A percentile compares a stretch with the other conserved stretches of the same genome.
phyloP scores from a whole-genome alignment of 2,888 invertebrate species.

The Sphaerophoria taeniata region DNA sequence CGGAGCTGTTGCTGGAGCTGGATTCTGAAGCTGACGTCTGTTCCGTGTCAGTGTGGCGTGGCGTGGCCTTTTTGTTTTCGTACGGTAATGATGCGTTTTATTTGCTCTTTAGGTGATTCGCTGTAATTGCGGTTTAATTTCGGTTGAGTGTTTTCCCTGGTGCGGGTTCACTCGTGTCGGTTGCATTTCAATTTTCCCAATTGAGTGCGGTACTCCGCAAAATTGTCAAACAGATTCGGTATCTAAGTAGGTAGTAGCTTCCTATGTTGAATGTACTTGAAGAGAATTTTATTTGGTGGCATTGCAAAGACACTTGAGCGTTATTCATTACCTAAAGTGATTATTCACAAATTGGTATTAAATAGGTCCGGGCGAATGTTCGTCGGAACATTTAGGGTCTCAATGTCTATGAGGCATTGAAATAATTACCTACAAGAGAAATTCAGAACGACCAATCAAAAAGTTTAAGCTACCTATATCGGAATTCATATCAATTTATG shows the following conservation, averaged over 20 bases:
- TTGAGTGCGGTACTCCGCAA: conserved; percentile 68
- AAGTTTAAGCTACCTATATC: too few relatives aligned
- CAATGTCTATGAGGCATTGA: too few relatives aligned
- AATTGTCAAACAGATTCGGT: conserved; percentile 61
- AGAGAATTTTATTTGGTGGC: conserved; percentile 25
- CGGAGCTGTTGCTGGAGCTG: conserved; percentile 17
- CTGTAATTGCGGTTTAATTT: conserved; percentile 74
- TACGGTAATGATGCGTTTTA: conserved; percentile 73
- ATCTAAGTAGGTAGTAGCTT: conserved; percentile 12
- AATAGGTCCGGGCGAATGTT: too few relatives aligned
- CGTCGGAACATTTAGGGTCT: too few relatives aligned
- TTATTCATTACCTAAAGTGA: conserved; percentile 32
- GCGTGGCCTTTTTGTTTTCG: conserved; percentile 67
- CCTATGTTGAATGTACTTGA: conserved; percentile 10
- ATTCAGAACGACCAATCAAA: too few relatives aligned
- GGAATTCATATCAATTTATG: too few relatives aligned
- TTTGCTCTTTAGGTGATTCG: conserved; percentile 73
- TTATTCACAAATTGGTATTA: conserved; percentile 11
- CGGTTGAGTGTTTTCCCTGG: conserved; percentile 62
- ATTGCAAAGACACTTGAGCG: conserved; percentile 35
- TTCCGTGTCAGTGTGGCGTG: conserved; percentile 50
- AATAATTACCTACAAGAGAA: too few relatives aligned
- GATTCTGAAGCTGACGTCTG: conserved; percentile 64
- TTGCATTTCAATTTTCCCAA: conserved; percentile 67
- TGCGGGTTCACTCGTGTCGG: conserved; percentile 49